Percentiles rank a stretch among this genome's conserved stretches.
These are phyloP conservation scores for Microplitis manilae DNA, from an alignment of 2,888 invertebrate genomes.

Conservation along the genomic window DNA sequence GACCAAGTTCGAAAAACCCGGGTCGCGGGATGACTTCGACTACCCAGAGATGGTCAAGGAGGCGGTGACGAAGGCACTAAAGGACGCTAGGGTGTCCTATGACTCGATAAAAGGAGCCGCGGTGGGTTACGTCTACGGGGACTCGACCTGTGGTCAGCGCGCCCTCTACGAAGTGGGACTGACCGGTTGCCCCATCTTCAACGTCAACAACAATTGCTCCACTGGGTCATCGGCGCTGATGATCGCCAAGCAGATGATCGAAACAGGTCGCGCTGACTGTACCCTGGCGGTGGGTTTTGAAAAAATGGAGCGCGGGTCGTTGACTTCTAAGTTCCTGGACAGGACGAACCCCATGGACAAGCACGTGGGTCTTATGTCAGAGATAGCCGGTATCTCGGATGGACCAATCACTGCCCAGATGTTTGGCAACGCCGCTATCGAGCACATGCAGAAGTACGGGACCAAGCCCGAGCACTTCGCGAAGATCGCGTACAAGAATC, in stretches of 20 bases:
- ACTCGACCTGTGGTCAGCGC: constrained; percentile 96
- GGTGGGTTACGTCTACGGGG: constrained; percentile 95
- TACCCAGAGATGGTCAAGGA: constrained; percentile 97
- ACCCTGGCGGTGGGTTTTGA: constrained; percentile 96
- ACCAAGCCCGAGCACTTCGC: constrained; percentile 94
- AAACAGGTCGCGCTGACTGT: constrained; percentile 89
- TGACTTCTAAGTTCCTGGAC: constrained; percentile 83
- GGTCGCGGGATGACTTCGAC: constrained; percentile 83
- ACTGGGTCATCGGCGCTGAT: constrained; percentile 95
- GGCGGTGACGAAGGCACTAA: constrained; percentile 89
- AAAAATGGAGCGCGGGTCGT: constrained; percentile 96
- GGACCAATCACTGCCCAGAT: constrained; percentile 94
- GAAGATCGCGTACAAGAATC: constrained; percentile 98
- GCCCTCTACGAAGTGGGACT: constrained; percentile 95
- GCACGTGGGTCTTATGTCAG: constrained; percentile 88
- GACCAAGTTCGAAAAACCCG: constrained; percentile 99
- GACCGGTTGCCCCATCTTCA: constrained; percentile 97
- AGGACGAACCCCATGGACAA: constrained; percentile 92
- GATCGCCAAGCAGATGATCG: constrained; percentile 93
- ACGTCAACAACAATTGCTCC: constrained; percentile 99
- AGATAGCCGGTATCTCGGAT: constrained; percentile 80
- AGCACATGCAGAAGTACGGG: constrained; percentile 97
- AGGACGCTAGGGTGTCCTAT: constrained; percentile 86
- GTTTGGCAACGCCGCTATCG: constrained; percentile 96
- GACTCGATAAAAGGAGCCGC: constrained; percentile 89